Evolutionary conservation across 2,797 vertebrate species (phyloP), one percentile per base, ranked within the genome.

Genomic region (Orestias chungarensis): DNA sequence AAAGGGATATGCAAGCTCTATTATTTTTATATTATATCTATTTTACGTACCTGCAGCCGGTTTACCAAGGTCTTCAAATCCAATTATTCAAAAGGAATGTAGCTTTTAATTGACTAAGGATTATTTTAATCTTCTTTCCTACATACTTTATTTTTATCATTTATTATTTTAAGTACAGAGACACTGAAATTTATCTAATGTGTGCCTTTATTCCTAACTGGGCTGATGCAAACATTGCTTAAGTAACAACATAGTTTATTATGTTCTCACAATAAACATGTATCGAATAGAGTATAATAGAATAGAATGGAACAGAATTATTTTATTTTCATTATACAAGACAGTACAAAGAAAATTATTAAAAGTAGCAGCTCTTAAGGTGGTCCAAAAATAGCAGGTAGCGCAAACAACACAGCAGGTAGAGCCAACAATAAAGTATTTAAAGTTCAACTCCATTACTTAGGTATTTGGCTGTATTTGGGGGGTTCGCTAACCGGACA

Each of bases 401-500:
- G n/a, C n/a, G n/a, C n/a, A n/a, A n/a, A n/a, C n/a, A n/a, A n/a
- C n/a, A n/a, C n/a, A n/a, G n/a, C n/a, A n/a, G n/a, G n/a, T n/a
- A n/a, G n/a, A n/a, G n/a, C n/a, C n/a, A n/a, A n/a, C n/a, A n/a
- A n/a, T n/a, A n/a, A n/a, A n/a, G n/a, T n/a, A n/a, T n/a, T n/a
- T n/a, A n/a, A n/a, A n/a, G n/a, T n/a, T n/a, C n/a, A n/a, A n/a
- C n/a, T n/a, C n/a, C n/a, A n/a, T n/a, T n/a, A n/a, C n/a, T n/a
- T n/a, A n/a, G n/a, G n/a, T n/a, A n/a, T n/a, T n/a, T n/a, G n/a
- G n/a, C n/a, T n/a, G n/a, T n/a, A n/a, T n/a, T n/a, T n/a, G n/a
- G n/a, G n/a, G n/a, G n/a, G n/a, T n/a, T n/a, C n/a, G 67, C 76
- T 82, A 83, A 71, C 59, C 59, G 71, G 82, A 84, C 74, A 76